phyloP scores from a whole-genome alignment of 2,888 invertebrate species.

The Pocota personata region DNA sequence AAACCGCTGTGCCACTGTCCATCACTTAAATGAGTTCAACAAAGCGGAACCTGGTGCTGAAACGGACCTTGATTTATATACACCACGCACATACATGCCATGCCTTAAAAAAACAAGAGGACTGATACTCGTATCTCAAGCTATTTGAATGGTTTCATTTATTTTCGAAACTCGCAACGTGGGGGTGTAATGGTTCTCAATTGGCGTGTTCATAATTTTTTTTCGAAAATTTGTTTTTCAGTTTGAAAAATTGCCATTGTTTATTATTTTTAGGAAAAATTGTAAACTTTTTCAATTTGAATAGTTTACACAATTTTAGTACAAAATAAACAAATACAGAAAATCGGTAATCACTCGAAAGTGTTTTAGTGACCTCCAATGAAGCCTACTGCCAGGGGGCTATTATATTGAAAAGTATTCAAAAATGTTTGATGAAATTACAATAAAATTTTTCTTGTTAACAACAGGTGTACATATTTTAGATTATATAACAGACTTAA shows the following conservation, averaged over 20 bases:
- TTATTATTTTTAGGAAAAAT: slow-evolving; percentile 48
- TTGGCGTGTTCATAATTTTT: slow-evolving; percentile 36
- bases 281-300: slow-evolving; percentile 57
- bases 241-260: slow-evolving; percentile 29
- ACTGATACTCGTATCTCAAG: background rate
- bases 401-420: background rate
- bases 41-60: background rate
- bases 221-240: background rate
- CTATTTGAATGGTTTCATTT: background rate
- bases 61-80: slow-evolving; percentile 20
- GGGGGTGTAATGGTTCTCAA: slow-evolving; percentile 32
- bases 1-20: slow-evolving; percentile 14
- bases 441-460: background rate
- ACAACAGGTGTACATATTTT: slow-evolving; percentile 19
- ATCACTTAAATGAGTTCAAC: slow-evolving; percentile 28
- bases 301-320: slow-evolving; percentile 44
- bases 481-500: no score
- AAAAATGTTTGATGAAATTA: slow-evolving; percentile 9
- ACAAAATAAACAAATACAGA: slow-evolving; percentile 38
- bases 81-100: background rate
- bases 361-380: slow-evolving; percentile 25
- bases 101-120: background rate
- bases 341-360: slow-evolving; percentile 16
- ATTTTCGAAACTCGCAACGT: background rate
- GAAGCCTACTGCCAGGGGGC: background rate